A percentile compares a stretch with the other conserved stretches of the same genome.
Evolutionary conservation across 2,888 invertebrate genomes (phyloP).

Genomic region (Notodromas monacha): DNA sequence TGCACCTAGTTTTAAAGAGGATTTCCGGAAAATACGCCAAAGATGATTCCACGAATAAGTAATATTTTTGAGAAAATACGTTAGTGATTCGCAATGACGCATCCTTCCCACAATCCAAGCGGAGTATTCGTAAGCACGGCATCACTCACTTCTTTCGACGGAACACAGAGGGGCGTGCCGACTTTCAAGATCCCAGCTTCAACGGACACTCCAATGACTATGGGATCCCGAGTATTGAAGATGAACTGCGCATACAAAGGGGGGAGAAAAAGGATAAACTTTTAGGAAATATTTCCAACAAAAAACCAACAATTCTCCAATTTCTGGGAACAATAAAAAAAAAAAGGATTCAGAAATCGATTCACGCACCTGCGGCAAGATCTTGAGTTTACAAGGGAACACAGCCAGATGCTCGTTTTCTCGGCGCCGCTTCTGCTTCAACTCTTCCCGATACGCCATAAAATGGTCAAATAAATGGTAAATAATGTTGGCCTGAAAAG

Average conservation of each 20-base stretch:
- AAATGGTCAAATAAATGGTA: conserved; percentile 98
- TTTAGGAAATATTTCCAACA: background rate
- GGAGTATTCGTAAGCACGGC: no score
- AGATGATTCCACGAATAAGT: no score
- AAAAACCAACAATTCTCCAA: conserved; percentile 2
- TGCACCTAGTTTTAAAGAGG: no score
- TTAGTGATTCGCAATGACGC: no score
- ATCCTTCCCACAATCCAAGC: no score
- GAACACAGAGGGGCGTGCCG: conserved; percentile 91
- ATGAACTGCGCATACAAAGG: conserved; percentile 41
- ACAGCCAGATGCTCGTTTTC: conserved; percentile 89
- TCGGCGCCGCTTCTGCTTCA: conserved; percentile 60
- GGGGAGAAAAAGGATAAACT: no score
- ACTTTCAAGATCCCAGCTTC: conserved; percentile 81
- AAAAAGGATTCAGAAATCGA: conserved; percentile 6
- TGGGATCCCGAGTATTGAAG: conserved; percentile 94
- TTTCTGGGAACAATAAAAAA: conserved; percentile 1
- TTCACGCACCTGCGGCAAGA: conserved; percentile 32
- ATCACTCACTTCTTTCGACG: conserved; percentile 59
- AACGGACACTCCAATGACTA: conserved; percentile 75
- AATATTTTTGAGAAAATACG: no score
- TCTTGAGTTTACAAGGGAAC: conserved; percentile 73
- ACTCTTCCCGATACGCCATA: conserved; percentile 59
- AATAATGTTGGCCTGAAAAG: conserved; percentile 73
- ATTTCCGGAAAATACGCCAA: no score